A percentile compares a stretch with the other conserved stretches of the same genome.
Evolutionary conservation across 2,888 invertebrate species (phyloP).

Genomic region (Polydrusus tereticollis): DNA sequence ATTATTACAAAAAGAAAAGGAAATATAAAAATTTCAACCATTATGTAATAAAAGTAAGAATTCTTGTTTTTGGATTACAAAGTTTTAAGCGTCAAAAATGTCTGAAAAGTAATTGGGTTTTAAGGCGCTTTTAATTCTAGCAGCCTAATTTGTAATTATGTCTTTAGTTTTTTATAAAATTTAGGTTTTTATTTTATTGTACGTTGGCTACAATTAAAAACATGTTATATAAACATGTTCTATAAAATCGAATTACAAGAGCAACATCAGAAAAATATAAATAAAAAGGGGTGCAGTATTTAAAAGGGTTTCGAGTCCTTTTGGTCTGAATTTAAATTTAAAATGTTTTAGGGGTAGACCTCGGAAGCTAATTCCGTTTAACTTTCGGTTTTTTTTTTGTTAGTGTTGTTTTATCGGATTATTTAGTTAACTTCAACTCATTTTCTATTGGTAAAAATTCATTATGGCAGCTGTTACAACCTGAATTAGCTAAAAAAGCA

Average conservation of each 20-base stretch:
- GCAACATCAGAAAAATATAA: not conserved
- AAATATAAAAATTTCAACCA: not conserved
- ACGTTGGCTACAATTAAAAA: too few relatives aligned
- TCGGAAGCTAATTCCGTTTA: not conserved
- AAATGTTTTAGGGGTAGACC: not conserved
- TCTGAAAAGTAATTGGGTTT: not conserved
- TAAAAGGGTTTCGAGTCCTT: not conserved
- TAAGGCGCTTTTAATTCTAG: too few relatives aligned
- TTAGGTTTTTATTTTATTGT: too few relatives aligned
- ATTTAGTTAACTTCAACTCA: not conserved
- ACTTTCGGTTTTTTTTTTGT: not conserved
- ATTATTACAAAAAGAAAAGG: not conserved
- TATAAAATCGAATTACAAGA: not conserved
- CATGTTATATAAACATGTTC: too few relatives aligned
- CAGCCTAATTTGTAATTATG: too few relatives aligned
- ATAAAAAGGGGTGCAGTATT: not conserved
- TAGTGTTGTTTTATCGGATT: not conserved
- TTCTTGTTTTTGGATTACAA: too few relatives aligned
- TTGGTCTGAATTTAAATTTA: not conserved
- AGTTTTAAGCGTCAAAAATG: not conserved
- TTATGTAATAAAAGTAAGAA: not conserved
- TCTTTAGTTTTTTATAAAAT: too few relatives aligned
- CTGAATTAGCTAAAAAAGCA: too few relatives aligned
- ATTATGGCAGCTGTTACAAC: too few relatives aligned
- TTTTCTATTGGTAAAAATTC: too few relatives aligned